Percentiles rank a stretch among this genome's conserved stretches.
phyloP scores from a whole-genome alignment of 2,888 invertebrate genomes.

The Siphonodentalium dalli region DNA sequence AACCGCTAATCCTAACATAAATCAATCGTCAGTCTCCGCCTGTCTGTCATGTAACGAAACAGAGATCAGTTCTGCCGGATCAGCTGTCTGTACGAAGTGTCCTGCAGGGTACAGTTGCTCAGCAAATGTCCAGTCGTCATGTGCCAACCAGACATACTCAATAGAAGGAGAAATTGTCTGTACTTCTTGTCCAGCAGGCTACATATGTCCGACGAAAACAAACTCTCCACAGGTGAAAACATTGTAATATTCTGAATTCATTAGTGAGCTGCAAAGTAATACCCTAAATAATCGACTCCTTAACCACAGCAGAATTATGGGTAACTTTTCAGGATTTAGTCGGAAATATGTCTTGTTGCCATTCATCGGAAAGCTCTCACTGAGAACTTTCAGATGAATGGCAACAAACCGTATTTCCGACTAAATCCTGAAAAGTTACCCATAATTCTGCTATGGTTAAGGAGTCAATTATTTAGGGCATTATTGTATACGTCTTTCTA shows the following conservation, averaged over 20 bases:
- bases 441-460: no score
- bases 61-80: conserved; percentile 36
- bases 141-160: conserved; percentile 43
- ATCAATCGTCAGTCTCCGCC: conserved; percentile 15
- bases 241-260: not conserved
- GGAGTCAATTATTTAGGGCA: no score
- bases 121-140: conserved; percentile 31
- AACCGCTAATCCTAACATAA: conserved; percentile 31
- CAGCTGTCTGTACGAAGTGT: conserved; percentile 45
- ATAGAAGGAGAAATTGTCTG: conserved; percentile 42
- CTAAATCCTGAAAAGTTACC: no score
- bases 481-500: no score
- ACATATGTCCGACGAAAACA: conserved; percentile 38
- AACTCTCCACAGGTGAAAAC: conserved; percentile 16
- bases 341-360: no score
- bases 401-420: no score
- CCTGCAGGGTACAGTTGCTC: conserved; percentile 51
- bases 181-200: conserved; percentile 48
- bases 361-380: no score
- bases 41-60: conserved; percentile 36
- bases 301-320: no score
- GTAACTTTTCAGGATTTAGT: no score
- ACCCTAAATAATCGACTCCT: no score
- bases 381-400: no score
- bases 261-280: no score